Base-by-base conservation (phyloP, 2,888 invertebrate species). In the Teleogryllus oceanicus region DNA sequence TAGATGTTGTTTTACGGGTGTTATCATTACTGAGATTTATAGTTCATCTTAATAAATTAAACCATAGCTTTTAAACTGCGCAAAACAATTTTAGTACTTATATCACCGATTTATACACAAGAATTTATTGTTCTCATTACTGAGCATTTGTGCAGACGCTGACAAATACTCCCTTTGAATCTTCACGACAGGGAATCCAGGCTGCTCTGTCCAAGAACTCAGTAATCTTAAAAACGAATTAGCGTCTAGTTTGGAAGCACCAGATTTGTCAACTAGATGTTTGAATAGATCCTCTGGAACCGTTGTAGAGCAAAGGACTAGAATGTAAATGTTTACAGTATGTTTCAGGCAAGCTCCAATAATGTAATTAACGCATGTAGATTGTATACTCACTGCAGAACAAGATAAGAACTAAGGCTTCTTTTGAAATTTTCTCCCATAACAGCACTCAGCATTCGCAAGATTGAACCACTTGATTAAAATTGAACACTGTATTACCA, bases 361-460 rank as follows among this genome's bases (percentile, higher is more conserved):
- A 76, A 16, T 16, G 3, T 37, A 76, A 37, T n/a, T 77, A 80
- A 80, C 77, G 81, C 77, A 20, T 80, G 85, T 86, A 86, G 88
- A 93, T 89, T 91, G 92, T 81, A 90, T 89, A 20, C 90, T 92
- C 50, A 37, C 37, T 37, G 37, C 37, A 8, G 8, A 37, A 5
- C 8, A 37, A 95, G 87, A 84, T 94, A 95, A 83, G 92, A 92
- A 0, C 92, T 92, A 21, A 94, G 88, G 0, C 94, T 94, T 11
- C 89, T 88, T 80, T 92, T 91, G 86, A 94, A 94, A 0, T 93
- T 92, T 50, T 90, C 88, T 0, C 95, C 94, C 0, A 97, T 89
- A 84, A 96, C 94, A 85, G 94, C 92, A 84, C 94, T 92, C 93
- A 97, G 94, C 97, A 97, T 97, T 20, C 96, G 90, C 50, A 97